Percentiles rank a stretch among this genome's conserved stretches.
Conservation (phyloP, 2,113 vertebrate genomes). For the Tragulus kanchil region DNA sequence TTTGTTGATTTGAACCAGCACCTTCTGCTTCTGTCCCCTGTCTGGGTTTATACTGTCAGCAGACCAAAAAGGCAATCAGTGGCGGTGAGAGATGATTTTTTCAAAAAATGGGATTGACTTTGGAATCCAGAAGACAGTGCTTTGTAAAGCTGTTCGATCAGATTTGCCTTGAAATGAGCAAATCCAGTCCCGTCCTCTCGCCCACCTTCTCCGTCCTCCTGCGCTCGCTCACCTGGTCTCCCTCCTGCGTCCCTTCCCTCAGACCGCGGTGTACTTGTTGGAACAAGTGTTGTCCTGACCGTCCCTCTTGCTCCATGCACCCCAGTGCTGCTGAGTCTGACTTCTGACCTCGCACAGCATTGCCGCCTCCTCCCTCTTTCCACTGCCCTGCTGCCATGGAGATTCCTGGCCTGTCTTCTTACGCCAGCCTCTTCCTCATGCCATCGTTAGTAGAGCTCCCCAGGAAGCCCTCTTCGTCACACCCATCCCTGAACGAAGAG, state of each 20-base stretch:
- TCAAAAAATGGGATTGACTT: background rate
- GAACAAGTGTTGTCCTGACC: constrained; percentile 13
- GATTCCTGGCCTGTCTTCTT: background rate
- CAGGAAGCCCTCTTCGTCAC: accelerated
- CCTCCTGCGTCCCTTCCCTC: background rate
- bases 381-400: accelerated
- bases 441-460: accelerated
- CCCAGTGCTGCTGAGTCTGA: background rate
- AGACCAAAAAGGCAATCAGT: background rate
- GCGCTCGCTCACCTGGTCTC: background rate
- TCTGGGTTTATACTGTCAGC: background rate
- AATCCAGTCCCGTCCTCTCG: background rate
- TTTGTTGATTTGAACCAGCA: background rate
- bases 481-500: background rate
- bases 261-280: background rate
- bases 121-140: background rate
- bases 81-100: background rate
- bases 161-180: background rate
- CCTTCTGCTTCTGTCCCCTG: background rate
- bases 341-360: background rate
- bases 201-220: background rate
- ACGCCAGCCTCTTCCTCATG: accelerated
- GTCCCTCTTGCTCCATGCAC: background rate
- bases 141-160: background rate
- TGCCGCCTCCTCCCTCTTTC: background rate